Percentiles rank a stretch among this genome's conserved stretches.
Conservation (phyloP, 2,888 invertebrate genomes). For the Pammene fasciana region DNA sequence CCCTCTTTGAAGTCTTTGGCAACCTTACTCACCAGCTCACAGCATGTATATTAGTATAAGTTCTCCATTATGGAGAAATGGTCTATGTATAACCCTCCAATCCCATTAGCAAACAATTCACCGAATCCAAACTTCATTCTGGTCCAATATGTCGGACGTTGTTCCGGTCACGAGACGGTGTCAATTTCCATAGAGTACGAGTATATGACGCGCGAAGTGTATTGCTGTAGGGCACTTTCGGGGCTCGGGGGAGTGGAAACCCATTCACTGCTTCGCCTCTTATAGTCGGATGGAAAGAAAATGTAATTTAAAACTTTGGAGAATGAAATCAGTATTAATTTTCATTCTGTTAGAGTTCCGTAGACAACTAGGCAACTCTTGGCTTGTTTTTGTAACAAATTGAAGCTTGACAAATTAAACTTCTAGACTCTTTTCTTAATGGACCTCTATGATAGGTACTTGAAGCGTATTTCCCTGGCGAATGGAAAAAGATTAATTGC, state of each 20-base stretch:
- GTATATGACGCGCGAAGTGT: constrained; percentile 14
- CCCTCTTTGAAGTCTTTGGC: too few species aligned
- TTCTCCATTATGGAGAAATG: too few species aligned
- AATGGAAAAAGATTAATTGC: too few species aligned
- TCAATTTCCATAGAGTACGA: constrained; percentile 9
- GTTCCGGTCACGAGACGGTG: background rate
- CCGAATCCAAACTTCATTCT: background rate
- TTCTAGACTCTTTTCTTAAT: too few species aligned
- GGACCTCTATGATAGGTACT: too few species aligned
- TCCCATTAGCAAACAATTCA: background rate
- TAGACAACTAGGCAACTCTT: too few species aligned
- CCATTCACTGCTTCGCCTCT: background rate
- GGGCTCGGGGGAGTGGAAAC: constrained; percentile 3
- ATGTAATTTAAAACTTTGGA: background rate
- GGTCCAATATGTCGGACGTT: background rate
- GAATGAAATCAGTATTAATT: too few species aligned
- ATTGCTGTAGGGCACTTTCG: constrained; percentile 5
- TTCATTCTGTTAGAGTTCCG: too few species aligned
- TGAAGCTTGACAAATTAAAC: too few species aligned
- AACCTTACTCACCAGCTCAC: too few species aligned
- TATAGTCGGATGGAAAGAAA: constrained; percentile 7
- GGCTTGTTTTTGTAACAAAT: background rate
- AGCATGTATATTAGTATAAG: too few species aligned
- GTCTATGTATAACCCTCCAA: background rate
- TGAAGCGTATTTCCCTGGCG: too few species aligned